Percentiles rank a stretch among this genome's conserved stretches.
Evolutionary conservation across 2,888 invertebrate genomes (phyloP).

Genomic region (Andrena fulva): DNA sequence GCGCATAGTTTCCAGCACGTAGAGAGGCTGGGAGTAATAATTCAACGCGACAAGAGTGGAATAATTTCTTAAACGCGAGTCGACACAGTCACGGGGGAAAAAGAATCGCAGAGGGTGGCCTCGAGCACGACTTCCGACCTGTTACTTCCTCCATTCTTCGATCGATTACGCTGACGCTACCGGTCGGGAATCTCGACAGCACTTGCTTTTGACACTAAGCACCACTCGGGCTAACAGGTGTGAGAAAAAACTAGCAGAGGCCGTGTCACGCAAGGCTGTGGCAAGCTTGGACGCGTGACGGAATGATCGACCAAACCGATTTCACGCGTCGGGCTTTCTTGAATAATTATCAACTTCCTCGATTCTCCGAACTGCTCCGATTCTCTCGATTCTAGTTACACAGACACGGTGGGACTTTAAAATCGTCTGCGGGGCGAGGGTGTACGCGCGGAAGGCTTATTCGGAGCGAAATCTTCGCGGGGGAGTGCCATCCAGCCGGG

Average conservation of each 20-base stretch:
- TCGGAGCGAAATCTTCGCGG: background rate
- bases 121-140: constrained; percentile 31
- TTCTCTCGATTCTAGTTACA: too few species aligned
- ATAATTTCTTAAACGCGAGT: constrained; percentile 21
- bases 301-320: background rate
- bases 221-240: constrained; percentile 56
- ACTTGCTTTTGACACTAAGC: constrained; percentile 57
- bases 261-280: background rate
- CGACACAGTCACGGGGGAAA: background rate
- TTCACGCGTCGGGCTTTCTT: background rate
- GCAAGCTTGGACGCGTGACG: background rate
- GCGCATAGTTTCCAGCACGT: background rate
- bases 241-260: constrained; percentile 27
- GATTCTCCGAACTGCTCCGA: too few species aligned
- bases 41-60: background rate
- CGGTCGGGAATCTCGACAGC: constrained; percentile 28
- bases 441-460: background rate
- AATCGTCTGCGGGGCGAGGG: background rate
- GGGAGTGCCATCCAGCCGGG: background rate
- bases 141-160: constrained; percentile 44
- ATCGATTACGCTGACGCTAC: constrained; percentile 38
- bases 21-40: background rate
- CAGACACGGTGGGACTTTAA: background rate
- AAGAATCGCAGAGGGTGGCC: background rate
- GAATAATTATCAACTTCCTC: too few species aligned